Base-by-base conservation (phyloP, 2,797 vertebrate genomes). In the Acanthis flammea region DNA sequence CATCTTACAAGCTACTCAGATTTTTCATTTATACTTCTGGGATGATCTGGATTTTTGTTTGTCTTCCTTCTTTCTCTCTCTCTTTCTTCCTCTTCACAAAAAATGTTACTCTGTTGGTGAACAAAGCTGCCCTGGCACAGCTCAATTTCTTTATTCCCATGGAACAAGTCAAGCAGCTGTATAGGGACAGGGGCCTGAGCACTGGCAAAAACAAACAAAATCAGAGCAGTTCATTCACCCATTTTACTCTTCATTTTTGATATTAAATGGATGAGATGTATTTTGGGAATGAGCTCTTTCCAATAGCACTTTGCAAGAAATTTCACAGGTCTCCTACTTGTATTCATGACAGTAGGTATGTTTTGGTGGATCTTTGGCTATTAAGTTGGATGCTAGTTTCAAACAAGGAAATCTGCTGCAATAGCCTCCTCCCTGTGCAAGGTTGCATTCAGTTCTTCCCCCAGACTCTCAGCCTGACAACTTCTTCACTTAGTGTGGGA, bases 21-120 rank as follows among this genome's bases (percentile, higher is more conserved):
- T 58, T 70, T 90, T 76, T 79, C 4, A 1, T 63, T 82, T 35
- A 3, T 51, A 30, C 19, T 74, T 77, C 61, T 74, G 41, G 15
- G 57, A 37, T 0, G 0, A 47, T 12, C 19, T 41, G 33, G 10
- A 77, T 6, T 37, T 14, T 39, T 41, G 39, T 41, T 15, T 41
- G 39, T 41, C 39, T 41, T 41, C 39, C 39, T 15, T 7, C 8
- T 8, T 28, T 8, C 50, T 22, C 3, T n/a, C 12, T 14, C 31
- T 16, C 4, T 31, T 27, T 31, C 10, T 39, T 12, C 31, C 17
- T 44, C 30, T 50, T 72, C 18, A 17, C 19, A 54, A 50, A 28
- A 53, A 44, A 61, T 58, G 35, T 24, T 58, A 22, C 7, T 19
- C 7, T 35, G 1, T 25, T 73, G 28, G 18, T 55, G 55, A 73